These are phyloP conservation scores for Pseudanteris insignis DNA, from an alignment of 2,888 invertebrate genomes.

Conservation along the genomic window DNA sequence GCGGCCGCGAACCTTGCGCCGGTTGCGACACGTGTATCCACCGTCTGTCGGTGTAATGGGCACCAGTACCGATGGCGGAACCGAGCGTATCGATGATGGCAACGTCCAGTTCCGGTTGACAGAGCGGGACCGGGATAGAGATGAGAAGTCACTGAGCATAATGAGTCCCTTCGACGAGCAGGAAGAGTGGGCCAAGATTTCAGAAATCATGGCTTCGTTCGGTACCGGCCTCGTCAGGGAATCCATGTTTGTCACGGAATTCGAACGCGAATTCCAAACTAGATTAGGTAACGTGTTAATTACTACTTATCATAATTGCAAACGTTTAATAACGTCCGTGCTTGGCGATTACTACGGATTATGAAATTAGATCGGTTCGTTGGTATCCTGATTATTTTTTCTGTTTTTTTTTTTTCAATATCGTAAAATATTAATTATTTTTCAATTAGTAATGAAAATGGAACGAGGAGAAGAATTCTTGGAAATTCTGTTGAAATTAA, in stretches of 20 bases:
- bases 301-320: slow-evolving; percentile 1
- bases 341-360: no score
- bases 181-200: slow-evolving; percentile 96
- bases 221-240: slow-evolving; percentile 84
- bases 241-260: slow-evolving; percentile 80
- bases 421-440: no score
- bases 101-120: slow-evolving; percentile 57
- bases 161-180: slow-evolving; percentile 92
- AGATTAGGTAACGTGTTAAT: slow-evolving; percentile 71
- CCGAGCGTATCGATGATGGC: slow-evolving; percentile 60
- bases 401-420: no score
- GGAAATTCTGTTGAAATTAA: no score
- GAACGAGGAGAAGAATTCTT: slow-evolving; percentile 7
- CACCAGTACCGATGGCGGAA: slow-evolving; percentile 66
- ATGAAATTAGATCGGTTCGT: not conserved
- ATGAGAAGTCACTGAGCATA: slow-evolving; percentile 70
- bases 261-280: slow-evolving; percentile 82
- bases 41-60: slow-evolving; percentile 62
- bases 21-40: slow-evolving; percentile 78
- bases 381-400: no score
- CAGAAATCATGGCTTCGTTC: slow-evolving; percentile 94
- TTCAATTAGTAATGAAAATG: no score
- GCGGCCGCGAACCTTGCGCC: slow-evolving; percentile 79
- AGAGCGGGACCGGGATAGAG: slow-evolving; percentile 63
- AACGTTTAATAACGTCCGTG: no score